Evolutionary conservation across 2,797 vertebrate genomes (phyloP).

Genomic region (Urophycis tenuis): DNA sequence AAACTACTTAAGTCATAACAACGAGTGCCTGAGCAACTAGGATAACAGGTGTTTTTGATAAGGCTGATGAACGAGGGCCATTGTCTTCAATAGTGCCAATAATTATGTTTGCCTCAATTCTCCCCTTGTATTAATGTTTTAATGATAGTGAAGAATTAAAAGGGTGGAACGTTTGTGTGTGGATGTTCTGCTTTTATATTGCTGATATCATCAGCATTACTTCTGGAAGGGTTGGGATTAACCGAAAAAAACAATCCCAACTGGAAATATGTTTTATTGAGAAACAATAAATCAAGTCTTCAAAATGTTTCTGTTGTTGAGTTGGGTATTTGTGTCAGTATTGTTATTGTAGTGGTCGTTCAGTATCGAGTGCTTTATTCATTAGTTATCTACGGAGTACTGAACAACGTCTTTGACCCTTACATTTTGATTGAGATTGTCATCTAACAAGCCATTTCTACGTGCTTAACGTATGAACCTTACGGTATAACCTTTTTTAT

Average conservation of each 20-base stretch:
- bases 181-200: conserved; percentile 20
- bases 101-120: conserved; percentile 32
- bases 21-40: not conserved
- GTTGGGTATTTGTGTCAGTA: conserved; percentile 6
- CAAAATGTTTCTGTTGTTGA: conserved; percentile 29
- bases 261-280: conserved; percentile 49
- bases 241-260: conserved; percentile 28
- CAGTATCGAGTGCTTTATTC: not conserved
- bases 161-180: conserved; percentile 30
- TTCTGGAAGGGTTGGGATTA: conserved; percentile 38
- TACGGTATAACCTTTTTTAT: not conserved
- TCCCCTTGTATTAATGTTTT: conserved; percentile 10
- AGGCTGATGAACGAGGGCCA: conserved; percentile 25
- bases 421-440: not conserved
- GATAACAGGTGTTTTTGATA: conserved; percentile 8
- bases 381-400: not conserved
- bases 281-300: conserved; percentile 55
- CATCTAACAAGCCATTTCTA: not conserved
- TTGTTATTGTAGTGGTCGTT: not conserved
- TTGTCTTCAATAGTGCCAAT: conserved; percentile 41
- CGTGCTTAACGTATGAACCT: not conserved
- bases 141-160: conserved; percentile 27
- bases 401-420: not conserved
- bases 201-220: conserved; percentile 41
- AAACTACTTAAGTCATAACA: not conserved